Evolutionary conservation across 2,888 invertebrate genomes (phyloP).

Genomic region (Camptogramma bilineatum): DNA sequence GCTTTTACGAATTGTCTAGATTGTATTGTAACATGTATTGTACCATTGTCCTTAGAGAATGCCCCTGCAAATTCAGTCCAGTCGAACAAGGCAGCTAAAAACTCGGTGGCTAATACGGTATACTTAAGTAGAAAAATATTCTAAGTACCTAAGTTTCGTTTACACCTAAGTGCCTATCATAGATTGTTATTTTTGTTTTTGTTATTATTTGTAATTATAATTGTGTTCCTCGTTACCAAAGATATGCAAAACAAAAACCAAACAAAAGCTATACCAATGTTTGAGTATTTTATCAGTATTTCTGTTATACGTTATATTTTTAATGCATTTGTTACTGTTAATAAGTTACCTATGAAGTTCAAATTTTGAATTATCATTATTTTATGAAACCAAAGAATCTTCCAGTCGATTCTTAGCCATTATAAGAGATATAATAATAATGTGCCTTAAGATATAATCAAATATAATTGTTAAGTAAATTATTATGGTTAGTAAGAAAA

Average conservation of each 20-base stretch:
- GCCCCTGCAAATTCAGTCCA: neutral
- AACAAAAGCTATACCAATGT: conserved; percentile 48
- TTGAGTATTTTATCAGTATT: conserved; percentile 60
- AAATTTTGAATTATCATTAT: conserved; percentile 74
- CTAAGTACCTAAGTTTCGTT: conserved; percentile 52
- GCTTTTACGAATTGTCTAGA: neutral
- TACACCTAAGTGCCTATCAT: conserved; percentile 49
- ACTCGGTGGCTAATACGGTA: conserved; percentile 21
- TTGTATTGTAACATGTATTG: too few relatives aligned
- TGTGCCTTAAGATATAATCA: conserved; percentile 64
- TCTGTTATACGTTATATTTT: conserved; percentile 45
- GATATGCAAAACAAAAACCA: conserved; percentile 62
- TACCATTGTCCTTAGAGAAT: neutral
- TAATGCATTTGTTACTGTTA: conserved; percentile 75
- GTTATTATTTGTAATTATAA: conserved; percentile 68
- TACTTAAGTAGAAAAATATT: conserved; percentile 36
- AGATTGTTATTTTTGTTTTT: conserved; percentile 82
- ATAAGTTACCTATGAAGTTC: conserved; percentile 81
- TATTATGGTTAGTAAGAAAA: conserved; percentile 56
- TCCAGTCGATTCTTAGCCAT: conserved; percentile 77
- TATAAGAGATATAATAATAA: conserved; percentile 51
- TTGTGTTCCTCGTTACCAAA: conserved; percentile 85
- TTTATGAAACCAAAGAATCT: conserved; percentile 78
- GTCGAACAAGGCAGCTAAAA: conserved; percentile 37
- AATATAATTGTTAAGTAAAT: conserved; percentile 63